Conservation (phyloP, 2,113 vertebrate species). For the Anhinga rufa region DNA sequence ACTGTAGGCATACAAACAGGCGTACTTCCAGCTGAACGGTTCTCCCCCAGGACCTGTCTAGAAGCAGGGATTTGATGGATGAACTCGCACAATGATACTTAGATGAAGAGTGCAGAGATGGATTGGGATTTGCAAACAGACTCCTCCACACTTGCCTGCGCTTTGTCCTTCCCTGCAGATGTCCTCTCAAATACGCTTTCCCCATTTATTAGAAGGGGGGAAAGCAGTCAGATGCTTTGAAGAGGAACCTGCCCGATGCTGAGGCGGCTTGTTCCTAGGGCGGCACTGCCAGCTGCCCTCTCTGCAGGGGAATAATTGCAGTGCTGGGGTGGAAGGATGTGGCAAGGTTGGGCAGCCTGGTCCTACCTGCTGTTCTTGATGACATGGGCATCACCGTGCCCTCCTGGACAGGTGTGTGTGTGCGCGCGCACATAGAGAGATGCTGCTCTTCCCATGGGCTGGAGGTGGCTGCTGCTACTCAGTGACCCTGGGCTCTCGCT, state of each 20-base stretch:
- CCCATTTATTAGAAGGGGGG: not conserved
- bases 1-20: not conserved
- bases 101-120: not conserved
- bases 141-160: not conserved
- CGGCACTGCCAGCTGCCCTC: not conserved
- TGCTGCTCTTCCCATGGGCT: accelerated
- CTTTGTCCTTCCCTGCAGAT: not conserved
- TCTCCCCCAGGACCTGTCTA: not conserved
- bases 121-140: not conserved
- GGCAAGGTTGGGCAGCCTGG: not conserved
- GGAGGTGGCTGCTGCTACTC: not conserved
- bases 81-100: not conserved
- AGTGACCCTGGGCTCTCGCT: not conserved
- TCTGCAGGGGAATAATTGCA: not conserved
- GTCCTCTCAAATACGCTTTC: not conserved
- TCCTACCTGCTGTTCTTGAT: not conserved
- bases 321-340: not conserved
- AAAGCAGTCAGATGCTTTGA: not conserved
- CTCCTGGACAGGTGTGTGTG: not conserved
- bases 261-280: not conserved
- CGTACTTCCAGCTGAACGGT: not conserved
- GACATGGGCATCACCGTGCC: accelerated
- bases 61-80: not conserved
- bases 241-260: not conserved
- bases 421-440: accelerated